phyloP scores from a whole-genome alignment of 2,113 vertebrate genomes.

The Perca flavescens region DNA sequence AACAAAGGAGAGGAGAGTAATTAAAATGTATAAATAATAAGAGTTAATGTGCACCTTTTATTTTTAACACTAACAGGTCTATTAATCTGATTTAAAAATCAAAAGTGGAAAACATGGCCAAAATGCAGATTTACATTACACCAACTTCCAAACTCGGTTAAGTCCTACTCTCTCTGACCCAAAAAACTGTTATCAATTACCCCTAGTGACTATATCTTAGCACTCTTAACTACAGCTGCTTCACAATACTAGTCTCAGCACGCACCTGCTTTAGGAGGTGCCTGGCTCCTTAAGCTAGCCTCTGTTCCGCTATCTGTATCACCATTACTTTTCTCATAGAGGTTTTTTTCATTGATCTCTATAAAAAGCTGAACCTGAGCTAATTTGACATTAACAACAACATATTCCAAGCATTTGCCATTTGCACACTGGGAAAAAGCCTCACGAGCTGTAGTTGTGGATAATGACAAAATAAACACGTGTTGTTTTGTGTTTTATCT shows the following conservation, averaged over 20 bases:
- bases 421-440: background rate
- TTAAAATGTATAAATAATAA: background rate
- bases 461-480: background rate
- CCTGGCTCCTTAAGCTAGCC: background rate
- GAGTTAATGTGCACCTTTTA: background rate
- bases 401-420: background rate
- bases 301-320: background rate
- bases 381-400: background rate
- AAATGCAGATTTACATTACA: background rate
- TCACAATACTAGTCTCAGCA: background rate
- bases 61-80: background rate
- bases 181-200: background rate
- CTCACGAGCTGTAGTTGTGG: background rate
- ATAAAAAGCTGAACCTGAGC: background rate
- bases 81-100: background rate
- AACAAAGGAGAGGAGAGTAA: background rate
- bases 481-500: no score
- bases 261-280: background rate
- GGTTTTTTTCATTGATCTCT: background rate
- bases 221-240: background rate
- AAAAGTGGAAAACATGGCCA: background rate
- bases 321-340: background rate
- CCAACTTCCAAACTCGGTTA: background rate
- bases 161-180: background rate
- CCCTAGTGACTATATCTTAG: background rate